Evolutionary conservation across 2,113 vertebrate genomes (phyloP).

Genomic region (Nerophis ophidion): DNA sequence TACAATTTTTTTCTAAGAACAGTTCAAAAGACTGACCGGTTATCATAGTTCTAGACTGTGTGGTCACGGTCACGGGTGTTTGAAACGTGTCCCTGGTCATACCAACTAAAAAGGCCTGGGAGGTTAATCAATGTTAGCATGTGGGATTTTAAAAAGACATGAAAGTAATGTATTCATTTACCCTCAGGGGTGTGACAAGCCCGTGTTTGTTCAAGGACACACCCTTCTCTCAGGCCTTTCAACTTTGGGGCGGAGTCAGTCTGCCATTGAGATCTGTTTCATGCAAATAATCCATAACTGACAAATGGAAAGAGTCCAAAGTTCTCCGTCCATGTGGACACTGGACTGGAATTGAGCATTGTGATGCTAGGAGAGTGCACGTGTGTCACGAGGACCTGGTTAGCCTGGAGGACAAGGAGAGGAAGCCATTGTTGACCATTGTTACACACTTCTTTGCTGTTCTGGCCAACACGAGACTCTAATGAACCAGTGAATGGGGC

Average conservation of each 20-base stretch:
- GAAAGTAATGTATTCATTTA: neutral
- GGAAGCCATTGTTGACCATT: constrained; percentile 36
- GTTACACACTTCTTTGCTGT: constrained; percentile 32
- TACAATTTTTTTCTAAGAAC: too few species aligned
- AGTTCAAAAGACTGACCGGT: too few species aligned
- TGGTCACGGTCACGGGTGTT: too few species aligned
- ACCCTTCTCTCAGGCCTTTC: constrained; percentile 7
- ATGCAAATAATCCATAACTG: constrained; percentile 17
- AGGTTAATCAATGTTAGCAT: neutral
- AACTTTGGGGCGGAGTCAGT: constrained; percentile 8
- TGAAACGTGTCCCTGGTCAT: neutral
- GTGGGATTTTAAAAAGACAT: neutral
- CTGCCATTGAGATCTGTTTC: constrained; percentile 8
- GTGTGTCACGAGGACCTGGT: constrained; percentile 41
- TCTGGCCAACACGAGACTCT: constrained; percentile 1
- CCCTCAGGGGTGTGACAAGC: neutral
- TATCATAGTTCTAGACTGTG: too few species aligned
- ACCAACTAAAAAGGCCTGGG: neutral
- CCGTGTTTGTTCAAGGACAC: constrained; percentile 21
- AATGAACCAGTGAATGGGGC: constrained; percentile 3
- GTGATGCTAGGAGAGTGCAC: constrained; percentile 20
- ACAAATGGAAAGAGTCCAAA: constrained; percentile 4
- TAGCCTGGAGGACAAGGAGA: constrained; percentile 29
- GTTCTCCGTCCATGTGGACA: neutral
- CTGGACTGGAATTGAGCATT: neutral